Percentiles rank a stretch among this genome's conserved stretches.
phyloP scores from a whole-genome alignment of 2,797 vertebrate genomes.

The Nasua narica region DNA sequence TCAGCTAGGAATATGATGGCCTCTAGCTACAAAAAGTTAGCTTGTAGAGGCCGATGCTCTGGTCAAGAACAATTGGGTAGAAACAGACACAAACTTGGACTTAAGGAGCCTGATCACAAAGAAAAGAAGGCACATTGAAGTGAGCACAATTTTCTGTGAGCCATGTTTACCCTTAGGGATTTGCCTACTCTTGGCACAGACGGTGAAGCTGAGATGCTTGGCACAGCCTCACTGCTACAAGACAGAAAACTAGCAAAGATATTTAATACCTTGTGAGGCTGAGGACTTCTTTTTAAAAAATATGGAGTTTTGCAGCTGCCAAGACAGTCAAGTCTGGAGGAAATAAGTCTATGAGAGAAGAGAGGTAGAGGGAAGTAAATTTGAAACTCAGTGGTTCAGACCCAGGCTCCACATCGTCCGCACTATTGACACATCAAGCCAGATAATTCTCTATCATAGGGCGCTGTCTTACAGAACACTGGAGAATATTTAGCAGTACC shows the following conservation, averaged over 20 bases:
- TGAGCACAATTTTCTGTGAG: conserved; percentile 19
- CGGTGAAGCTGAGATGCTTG: conserved; percentile 31
- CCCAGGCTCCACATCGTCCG: not conserved
- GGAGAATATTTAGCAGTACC: not conserved
- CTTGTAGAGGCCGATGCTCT: not conserved
- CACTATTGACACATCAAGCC: not conserved
- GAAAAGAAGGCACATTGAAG: not conserved
- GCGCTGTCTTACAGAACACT: not conserved
- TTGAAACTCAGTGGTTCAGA: not conserved
- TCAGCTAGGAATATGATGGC: not conserved
- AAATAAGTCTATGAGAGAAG: not conserved
- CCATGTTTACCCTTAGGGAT: not conserved
- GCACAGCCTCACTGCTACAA: not conserved
- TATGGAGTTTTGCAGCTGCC: not conserved
- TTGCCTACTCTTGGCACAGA: conserved; percentile 27
- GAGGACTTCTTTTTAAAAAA: not conserved
- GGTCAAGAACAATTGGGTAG: not conserved
- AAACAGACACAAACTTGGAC: not conserved
- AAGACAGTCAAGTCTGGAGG: not conserved
- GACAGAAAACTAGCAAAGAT: conserved; percentile 39
- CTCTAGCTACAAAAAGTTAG: not conserved
- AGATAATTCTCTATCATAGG: not conserved
- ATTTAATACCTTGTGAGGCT: conserved; percentile 13
- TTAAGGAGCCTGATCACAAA: not conserved
- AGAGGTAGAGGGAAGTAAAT: not conserved